Conservation (phyloP, 2,888 invertebrate species). For the Drosophila basisetae region DNA sequence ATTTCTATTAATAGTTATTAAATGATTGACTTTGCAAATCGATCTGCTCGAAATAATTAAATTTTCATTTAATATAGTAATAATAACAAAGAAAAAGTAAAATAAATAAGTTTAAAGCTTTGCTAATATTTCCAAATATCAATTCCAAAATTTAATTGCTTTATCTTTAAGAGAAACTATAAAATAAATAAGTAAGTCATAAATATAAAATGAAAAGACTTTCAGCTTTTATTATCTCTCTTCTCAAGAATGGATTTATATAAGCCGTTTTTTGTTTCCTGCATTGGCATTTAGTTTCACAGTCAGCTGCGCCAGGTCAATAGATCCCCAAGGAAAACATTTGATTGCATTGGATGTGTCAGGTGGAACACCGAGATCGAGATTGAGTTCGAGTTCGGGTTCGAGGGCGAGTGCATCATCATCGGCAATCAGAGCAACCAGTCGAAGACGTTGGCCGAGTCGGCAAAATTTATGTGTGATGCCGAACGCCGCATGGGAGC, state of each 20-base stretch:
- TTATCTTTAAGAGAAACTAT: background rate
- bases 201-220: background rate
- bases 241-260: background rate
- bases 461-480: constrained; percentile 48
- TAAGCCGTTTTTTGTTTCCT: background rate
- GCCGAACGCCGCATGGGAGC: constrained; percentile 43
- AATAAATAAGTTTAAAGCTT: background rate
- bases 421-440: constrained; percentile 31
- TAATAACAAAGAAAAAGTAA: background rate
- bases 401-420: constrained; percentile 30
- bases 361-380: constrained; percentile 37
- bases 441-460: constrained; percentile 14
- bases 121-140: background rate
- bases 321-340: constrained; percentile 17
- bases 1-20: background rate
- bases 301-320: constrained; percentile 1
- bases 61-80: background rate
- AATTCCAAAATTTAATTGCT: background rate
- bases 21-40: background rate
- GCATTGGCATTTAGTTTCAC: background rate
- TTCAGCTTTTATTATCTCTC: background rate
- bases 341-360: constrained; percentile 50
- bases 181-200: background rate
- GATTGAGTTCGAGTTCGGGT: constrained; percentile 2
- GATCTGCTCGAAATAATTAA: background rate